A percentile compares a stretch with the other conserved stretches of the same genome.
Conservation (phyloP, 2,888 invertebrate genomes). For the Temnothorax unifasciatus region DNA sequence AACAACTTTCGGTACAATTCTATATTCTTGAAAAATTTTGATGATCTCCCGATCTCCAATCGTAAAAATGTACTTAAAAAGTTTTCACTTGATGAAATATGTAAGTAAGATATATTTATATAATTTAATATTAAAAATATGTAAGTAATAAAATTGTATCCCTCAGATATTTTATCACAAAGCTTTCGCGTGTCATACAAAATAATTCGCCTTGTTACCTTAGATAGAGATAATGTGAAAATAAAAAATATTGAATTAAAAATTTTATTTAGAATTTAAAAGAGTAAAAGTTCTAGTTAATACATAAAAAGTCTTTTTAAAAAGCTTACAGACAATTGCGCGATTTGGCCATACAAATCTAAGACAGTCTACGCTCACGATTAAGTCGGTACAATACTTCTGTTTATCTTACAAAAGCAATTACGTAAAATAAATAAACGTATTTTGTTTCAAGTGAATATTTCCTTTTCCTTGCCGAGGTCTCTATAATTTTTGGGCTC, state of each 20-base stretch:
- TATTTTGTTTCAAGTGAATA: background rate
- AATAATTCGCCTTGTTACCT: background rate
- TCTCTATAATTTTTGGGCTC: background rate
- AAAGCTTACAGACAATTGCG: background rate
- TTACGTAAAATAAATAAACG: background rate
- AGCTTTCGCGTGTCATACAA: background rate
- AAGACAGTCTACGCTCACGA: background rate
- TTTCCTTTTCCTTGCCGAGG: background rate
- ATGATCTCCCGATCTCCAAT: background rate
- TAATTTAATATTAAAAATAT: conserved; percentile 8
- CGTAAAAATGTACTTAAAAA: background rate
- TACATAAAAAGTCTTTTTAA: conserved; percentile 2
- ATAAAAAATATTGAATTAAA: background rate
- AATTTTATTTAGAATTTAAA: conserved; percentile 8
- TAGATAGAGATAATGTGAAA: background rate
- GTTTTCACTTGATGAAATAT: background rate
- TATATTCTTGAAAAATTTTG: background rate
- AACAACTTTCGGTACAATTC: background rate
- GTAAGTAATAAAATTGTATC: background rate
- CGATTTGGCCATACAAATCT: conserved; percentile 27
- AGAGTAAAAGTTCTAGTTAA: background rate
- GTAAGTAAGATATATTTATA: background rate
- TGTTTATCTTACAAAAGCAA: conserved; percentile 22
- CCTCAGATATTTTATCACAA: background rate
- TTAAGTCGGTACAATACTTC: background rate